Conservation (phyloP, 2,797 vertebrate genomes). For the Oreochromis grahami region DNA sequence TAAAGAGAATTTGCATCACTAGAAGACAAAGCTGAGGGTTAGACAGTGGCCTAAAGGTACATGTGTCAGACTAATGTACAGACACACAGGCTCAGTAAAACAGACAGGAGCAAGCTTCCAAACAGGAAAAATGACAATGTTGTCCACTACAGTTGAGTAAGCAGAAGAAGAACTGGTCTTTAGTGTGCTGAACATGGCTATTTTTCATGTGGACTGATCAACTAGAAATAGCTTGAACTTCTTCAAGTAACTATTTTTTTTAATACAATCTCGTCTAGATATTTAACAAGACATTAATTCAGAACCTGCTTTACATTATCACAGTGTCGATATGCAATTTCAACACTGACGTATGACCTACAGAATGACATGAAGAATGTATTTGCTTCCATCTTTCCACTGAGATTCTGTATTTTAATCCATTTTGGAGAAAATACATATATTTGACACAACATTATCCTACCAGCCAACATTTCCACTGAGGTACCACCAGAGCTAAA, state of each 20-base stretch:
- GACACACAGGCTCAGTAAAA: neutral
- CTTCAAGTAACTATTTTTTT: neutral
- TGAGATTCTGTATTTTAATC: neutral
- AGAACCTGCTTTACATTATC: neutral
- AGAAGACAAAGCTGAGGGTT: neutral
- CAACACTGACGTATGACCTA: neutral
- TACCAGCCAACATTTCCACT: neutral
- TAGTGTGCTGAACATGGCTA: neutral
- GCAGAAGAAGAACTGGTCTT: neutral
- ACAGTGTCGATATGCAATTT: neutral
- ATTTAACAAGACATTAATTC: neutral
- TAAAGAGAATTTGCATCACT: neutral
- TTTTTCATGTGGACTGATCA: neutral
- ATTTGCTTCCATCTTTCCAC: neutral
- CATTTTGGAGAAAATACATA: fast-evolving
- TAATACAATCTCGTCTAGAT: neutral
- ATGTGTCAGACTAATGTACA: neutral
- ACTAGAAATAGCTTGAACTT: neutral
- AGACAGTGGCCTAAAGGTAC: neutral
- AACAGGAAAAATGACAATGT: neutral
- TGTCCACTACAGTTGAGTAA: neutral
- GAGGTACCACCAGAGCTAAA: neutral
- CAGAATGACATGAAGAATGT: neutral
- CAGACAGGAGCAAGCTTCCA: neutral
- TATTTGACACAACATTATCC: neutral